Evolutionary conservation across 2,797 vertebrate species (phyloP).

Genomic region (Acridotheres tristis): DNA sequence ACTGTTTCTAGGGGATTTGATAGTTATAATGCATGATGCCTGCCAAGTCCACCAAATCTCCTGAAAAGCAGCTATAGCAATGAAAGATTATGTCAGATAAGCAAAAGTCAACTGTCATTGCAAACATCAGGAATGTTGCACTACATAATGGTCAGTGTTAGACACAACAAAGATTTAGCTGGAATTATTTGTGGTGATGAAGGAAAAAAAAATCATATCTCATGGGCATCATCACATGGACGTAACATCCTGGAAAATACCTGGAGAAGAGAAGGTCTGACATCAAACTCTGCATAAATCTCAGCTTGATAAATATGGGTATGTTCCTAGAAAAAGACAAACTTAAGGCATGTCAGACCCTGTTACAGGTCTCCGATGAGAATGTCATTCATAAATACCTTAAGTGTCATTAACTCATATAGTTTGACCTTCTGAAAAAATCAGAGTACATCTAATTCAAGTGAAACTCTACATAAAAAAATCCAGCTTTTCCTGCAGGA

Average conservation of each 20-base stretch:
- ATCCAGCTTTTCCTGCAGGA: not conserved
- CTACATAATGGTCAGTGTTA: not conserved
- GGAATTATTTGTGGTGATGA: not conserved
- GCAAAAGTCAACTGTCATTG: not conserved
- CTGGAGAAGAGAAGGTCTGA: not conserved
- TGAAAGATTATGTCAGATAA: slow-evolving; percentile 11
- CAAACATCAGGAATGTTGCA: not conserved
- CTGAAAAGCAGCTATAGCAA: slow-evolving; percentile 1
- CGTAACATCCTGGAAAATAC: not conserved
- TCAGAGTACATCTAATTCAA: not conserved
- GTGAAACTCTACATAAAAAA: not conserved
- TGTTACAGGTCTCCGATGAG: not conserved
- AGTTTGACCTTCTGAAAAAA: not conserved
- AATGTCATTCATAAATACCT: not conserved
- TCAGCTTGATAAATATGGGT: not conserved
- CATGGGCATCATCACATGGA: not conserved
- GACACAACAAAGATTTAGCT: not conserved
- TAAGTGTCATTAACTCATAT: not conserved
- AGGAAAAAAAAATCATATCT: not conserved
- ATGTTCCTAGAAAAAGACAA: not conserved
- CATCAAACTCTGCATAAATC: not conserved
- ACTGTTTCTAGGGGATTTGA: slow-evolving; percentile 3
- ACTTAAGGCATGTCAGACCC: not conserved
- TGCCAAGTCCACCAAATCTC: slow-evolving; percentile 7
- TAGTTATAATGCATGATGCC: not conserved